These are phyloP conservation scores for Cyaniris semiargus DNA, from an alignment of 2,888 invertebrate species.

Conservation along the genomic window DNA sequence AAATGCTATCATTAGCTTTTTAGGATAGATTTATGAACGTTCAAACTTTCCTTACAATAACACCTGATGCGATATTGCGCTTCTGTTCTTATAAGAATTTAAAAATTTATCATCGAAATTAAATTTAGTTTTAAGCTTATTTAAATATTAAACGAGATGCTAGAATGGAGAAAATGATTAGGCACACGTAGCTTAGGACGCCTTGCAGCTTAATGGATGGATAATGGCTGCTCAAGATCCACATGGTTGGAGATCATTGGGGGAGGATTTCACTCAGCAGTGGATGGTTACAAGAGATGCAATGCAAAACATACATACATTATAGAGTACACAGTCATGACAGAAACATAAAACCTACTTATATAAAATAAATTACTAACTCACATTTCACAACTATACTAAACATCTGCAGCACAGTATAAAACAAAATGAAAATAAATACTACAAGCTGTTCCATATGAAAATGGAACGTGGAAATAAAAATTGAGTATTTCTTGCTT, in stretches of 20 bases:
- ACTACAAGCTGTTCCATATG: slow-evolving; percentile 3
- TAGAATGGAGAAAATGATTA: neutral
- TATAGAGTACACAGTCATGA: neutral
- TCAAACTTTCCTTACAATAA: neutral
- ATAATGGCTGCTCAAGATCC: too few relatives aligned
- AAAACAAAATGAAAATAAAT: neutral
- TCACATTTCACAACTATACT: neutral
- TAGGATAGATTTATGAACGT: slow-evolving; percentile 3
- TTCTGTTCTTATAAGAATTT: neutral
- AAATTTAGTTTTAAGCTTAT: neutral
- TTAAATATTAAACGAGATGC: neutral
- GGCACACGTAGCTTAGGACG: neutral
- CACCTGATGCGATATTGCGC: neutral
- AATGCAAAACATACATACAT: neutral
- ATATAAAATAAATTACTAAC: neutral
- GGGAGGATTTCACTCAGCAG: too few relatives aligned
- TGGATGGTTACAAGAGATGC: too few relatives aligned
- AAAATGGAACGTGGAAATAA: slow-evolving; percentile 10
- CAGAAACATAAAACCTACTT: neutral
- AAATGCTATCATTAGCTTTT: slow-evolving; percentile 30
- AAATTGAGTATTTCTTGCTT: neutral
- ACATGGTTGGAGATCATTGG: too few relatives aligned
- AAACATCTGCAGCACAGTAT: neutral
- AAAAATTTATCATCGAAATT: neutral
- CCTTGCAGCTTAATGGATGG: neutral